Base-by-base conservation (phyloP, 2,113 vertebrate species). In the Psilopsiagon aurifrons region DNA sequence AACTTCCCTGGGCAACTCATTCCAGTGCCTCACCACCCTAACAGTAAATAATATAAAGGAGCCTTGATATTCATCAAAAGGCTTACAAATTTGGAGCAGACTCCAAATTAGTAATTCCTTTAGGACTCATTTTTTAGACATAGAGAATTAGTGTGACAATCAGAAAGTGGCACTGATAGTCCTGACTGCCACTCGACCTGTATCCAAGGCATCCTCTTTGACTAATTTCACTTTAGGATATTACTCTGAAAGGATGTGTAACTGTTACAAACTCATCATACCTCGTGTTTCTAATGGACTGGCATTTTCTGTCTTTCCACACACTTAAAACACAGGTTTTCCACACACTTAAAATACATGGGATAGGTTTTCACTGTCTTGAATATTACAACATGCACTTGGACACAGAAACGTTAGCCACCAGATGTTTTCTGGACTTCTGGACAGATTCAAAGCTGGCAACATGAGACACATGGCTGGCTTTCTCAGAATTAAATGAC, bases 341-440 rank as follows among this genome's bases (percentile, higher is more conserved):
- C n/a, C 29, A 35, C 5, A 10, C 0, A 0, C 29, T 69, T 80
- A 44, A 83, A 74, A 59, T 67, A 64, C 16, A 8, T 11, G 17
- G 41, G 20, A n/a, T n/a, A 68, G 33, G 9, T 68, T 95, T 84
- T 78, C 23, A 22, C 27, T 75, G 9, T 67, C 71, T 59, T 46
- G n/a, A 88, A 33, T 77, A 33, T 22, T 88, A 16, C 35, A 66
- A 22, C 37, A 7, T 37, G 24, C 46, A 81, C 43, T 75, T 78
- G 63, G 35, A 68, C 43, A 37, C 5, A 84, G 64, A 54, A 91
- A 27, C 6, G 39, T 78, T 27, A 88, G 37, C 12, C 41, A 67
- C 4, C 31, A 52, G 39, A 60, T 23, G 6, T 84, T 17, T 71
- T 86, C 68, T 83, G 73, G 80, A 86, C n/a, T 11, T 73, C 57